A percentile compares a stretch with the other conserved stretches of the same genome.
Evolutionary conservation across 2,113 vertebrate genomes (phyloP).

Genomic region (Lichenostomus cassidix): DNA sequence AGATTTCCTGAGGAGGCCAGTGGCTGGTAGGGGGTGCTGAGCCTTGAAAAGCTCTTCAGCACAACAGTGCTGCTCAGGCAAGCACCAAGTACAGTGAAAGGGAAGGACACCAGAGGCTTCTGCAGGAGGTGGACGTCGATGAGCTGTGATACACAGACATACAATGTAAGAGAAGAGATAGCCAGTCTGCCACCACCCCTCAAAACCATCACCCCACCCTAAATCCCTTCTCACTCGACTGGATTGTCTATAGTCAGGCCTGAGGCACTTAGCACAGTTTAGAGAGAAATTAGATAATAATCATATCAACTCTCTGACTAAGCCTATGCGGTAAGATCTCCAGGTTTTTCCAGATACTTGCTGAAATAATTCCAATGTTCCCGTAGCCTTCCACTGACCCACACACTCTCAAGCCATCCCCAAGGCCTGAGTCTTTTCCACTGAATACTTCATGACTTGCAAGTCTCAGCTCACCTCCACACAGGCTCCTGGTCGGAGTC

Average conservation of each 20-base stretch:
- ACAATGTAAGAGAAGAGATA: background rate
- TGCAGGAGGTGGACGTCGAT: conserved; percentile 82
- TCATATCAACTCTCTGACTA: background rate
- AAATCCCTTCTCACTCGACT: background rate
- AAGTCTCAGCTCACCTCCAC: conserved; percentile 72
- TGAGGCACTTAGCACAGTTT: background rate
- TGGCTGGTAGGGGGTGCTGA: conserved; percentile 33
- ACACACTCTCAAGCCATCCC: rapidly evolving
- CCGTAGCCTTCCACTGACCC: background rate
- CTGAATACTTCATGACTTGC: background rate
- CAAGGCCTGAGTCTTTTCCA: background rate
- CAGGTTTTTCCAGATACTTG: background rate
- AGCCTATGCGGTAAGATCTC: background rate
- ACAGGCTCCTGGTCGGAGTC: conserved; percentile 75
- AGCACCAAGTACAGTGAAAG: conserved; percentile 76
- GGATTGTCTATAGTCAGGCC: background rate
- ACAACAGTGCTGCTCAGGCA: conserved; percentile 80
- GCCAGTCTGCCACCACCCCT: background rate
- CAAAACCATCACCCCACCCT: background rate
- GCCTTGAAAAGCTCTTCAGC: conserved; percentile 78
- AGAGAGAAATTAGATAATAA: background rate
- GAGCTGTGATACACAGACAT: conserved; percentile 68
- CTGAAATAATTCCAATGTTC: background rate
- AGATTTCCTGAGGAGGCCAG: conserved; percentile 22
- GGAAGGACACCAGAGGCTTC: conserved; percentile 71